Conservation (phyloP, 2,888 invertebrate species). For the Pterostichus madidus region DNA sequence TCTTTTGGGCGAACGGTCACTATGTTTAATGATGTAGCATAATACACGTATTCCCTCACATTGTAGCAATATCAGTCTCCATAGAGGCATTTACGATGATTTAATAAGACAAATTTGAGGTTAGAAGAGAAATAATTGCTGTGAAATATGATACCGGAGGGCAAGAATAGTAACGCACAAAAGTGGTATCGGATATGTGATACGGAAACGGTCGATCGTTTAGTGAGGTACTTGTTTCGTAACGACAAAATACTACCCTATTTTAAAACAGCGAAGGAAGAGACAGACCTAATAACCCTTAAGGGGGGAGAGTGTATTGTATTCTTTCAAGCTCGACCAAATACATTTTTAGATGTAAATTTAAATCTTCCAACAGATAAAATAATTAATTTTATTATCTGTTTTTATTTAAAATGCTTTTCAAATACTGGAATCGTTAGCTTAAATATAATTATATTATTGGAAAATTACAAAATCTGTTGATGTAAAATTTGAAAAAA, state of each 20-base stretch:
- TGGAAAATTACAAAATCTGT: too few relatives aligned
- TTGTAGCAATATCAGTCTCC: constrained; percentile 31
- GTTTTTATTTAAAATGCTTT: too few relatives aligned
- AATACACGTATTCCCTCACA: constrained; percentile 23
- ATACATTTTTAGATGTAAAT: too few relatives aligned
- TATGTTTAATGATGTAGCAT: constrained; percentile 28
- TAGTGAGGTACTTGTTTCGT: constrained; percentile 66
- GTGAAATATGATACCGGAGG: constrained; percentile 68
- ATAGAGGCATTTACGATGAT: constrained; percentile 54
- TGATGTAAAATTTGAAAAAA: too few relatives aligned
- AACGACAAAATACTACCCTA: neutral
- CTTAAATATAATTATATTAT: too few relatives aligned
- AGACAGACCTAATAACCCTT: neutral
- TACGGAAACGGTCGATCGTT: constrained; percentile 70
- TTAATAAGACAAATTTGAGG: constrained; percentile 68
- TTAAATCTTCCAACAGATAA: too few relatives aligned
- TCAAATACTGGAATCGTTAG: too few relatives aligned
- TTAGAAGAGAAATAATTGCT: constrained; percentile 69
- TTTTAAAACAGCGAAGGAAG: constrained; percentile 31
- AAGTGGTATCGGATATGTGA: constrained; percentile 70
- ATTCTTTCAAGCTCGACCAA: too few relatives aligned
- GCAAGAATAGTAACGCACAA: constrained; percentile 66
- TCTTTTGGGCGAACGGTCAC: constrained; percentile 16
- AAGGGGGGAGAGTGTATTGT: constrained; percentile 52
- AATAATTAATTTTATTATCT: too few relatives aligned